phyloP scores from a whole-genome alignment of 2,113 vertebrate species.

The Hydrochoerus hydrochaeris region DNA sequence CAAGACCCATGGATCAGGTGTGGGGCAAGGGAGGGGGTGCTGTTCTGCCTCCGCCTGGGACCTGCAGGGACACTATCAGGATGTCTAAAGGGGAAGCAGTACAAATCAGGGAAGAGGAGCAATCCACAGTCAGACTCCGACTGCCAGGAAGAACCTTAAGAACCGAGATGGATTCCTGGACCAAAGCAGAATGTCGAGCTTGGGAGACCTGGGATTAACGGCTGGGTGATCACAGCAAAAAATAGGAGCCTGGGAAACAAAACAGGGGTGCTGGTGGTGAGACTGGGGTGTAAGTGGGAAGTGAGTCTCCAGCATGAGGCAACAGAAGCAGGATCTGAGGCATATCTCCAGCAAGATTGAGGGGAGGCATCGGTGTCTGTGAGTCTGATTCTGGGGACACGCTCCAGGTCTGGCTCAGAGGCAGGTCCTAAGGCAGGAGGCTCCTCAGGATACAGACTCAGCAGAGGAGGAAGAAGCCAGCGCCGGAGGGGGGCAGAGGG shows the following conservation, averaged over 20 bases:
- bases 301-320: background rate
- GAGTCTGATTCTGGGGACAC: background rate
- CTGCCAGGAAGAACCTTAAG: background rate
- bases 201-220: background rate
- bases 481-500: fast-evolving
- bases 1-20: background rate
- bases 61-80: background rate
- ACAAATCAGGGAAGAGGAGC: background rate
- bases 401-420: background rate
- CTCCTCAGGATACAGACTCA: background rate
- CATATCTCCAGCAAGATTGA: background rate
- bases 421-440: background rate
- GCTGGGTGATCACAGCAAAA: background rate
- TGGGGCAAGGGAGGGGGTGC: fast-evolving
- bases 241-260: background rate
- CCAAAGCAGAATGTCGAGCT: background rate
- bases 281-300: background rate
- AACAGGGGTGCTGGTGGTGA: background rate
- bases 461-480: fast-evolving
- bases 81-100: background rate
- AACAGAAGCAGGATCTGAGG: background rate
- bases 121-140: background rate
- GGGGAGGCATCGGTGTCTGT: background rate
- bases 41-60: background rate
- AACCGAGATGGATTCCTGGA: background rate